Conservation (phyloP, 1,140 invertebrate genomes). For the Sitophilus oryzae region DNA sequence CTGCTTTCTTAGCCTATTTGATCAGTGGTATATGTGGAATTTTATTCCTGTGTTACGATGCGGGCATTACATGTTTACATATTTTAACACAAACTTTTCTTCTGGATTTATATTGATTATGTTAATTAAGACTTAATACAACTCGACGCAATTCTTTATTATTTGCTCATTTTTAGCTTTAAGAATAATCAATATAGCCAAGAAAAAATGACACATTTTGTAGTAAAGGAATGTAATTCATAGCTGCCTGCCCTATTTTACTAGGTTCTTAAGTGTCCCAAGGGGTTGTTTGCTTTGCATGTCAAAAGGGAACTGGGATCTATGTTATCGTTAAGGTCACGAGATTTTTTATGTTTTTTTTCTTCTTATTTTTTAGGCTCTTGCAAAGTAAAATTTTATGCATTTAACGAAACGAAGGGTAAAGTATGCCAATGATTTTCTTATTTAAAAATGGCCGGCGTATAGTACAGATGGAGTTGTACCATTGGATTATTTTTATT, state of each 20-base stretch:
- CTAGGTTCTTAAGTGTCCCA: background rate
- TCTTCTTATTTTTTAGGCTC: background rate
- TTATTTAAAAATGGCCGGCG: too few relatives aligned
- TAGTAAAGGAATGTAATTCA: background rate
- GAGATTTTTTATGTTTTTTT: background rate
- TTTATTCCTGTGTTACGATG: too few relatives aligned
- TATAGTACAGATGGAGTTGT: too few relatives aligned
- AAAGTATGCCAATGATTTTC: background rate
- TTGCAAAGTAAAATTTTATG: conserved; percentile 3
- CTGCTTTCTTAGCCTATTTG: too few relatives aligned
- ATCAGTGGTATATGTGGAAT: too few relatives aligned
- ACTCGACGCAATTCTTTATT: too few relatives aligned
- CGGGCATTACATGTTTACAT: background rate
- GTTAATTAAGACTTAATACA: too few relatives aligned
- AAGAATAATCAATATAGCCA: background rate
- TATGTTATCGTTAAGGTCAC: background rate
- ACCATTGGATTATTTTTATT: too few relatives aligned
- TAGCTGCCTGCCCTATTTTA: conserved; percentile 2
- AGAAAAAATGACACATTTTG: background rate
- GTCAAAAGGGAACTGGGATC: background rate
- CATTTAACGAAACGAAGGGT: background rate
- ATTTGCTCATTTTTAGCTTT: background rate
- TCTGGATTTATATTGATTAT: background rate
- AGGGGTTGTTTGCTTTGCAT: background rate
- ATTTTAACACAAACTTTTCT: background rate